phyloP scores from a whole-genome alignment of 37 sponge, comb jelly and placozoan species.

The Tethya wilhelma region DNA sequence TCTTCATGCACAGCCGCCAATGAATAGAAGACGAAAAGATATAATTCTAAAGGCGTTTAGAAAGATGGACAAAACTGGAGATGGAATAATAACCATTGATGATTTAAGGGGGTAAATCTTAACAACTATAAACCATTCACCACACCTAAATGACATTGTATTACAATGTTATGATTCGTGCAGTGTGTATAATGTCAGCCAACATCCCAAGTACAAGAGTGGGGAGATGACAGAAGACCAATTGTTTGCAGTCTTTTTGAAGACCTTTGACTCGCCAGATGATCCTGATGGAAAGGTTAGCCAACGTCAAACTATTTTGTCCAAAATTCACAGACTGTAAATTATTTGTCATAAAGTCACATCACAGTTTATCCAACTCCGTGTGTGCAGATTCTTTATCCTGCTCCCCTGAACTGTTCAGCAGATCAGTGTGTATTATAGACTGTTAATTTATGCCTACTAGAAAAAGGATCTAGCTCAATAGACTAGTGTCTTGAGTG shows the following conservation, averaged over 20 bases:
- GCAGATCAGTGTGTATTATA: too few species aligned
- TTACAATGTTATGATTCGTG: too few species aligned
- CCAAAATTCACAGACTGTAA: not conserved
- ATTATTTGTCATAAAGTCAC: not conserved
- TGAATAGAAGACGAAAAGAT: conserved; percentile 74
- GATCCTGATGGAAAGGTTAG: conserved; percentile 89
- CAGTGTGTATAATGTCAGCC: conserved; percentile 91
- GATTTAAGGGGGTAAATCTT: conserved; percentile 92
- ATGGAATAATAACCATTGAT: conserved; percentile 90
- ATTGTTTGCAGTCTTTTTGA: conserved; percentile 83
- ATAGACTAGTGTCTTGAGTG: too few species aligned
- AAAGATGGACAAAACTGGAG: conserved; percentile 94
- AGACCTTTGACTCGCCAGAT: conserved; percentile 90
- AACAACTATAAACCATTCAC: too few species aligned
- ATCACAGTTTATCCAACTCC: too few species aligned
- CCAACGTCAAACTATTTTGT: not conserved
- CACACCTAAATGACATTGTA: not conserved
- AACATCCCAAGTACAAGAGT: conserved; percentile 89
- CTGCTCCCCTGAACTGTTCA: too few species aligned
- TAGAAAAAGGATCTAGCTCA: too few species aligned
- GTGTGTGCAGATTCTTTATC: not conserved
- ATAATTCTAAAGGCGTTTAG: conserved; percentile 81
- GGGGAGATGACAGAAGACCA: conserved; percentile 98
- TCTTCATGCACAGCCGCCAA: conserved; percentile 81
- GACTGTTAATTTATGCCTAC: too few species aligned